Evolutionary conservation across 2,888 invertebrate genomes (phyloP).

Genomic region (Agrochola macilenta): DNA sequence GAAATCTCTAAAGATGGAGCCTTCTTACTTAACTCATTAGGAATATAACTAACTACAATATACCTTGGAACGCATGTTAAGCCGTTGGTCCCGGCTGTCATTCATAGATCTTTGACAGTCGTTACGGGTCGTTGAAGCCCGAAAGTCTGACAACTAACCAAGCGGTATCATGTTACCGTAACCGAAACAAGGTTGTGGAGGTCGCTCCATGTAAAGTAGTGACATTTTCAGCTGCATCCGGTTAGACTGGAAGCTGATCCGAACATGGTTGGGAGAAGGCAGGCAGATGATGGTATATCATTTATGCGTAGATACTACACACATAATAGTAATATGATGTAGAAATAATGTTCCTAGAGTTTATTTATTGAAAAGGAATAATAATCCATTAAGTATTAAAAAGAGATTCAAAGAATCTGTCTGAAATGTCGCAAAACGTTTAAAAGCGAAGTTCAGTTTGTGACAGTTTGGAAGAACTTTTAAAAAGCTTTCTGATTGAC

Average conservation of each 20-base stretch:
- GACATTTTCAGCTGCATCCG: background rate
- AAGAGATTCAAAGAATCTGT: background rate
- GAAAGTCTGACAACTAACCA: background rate
- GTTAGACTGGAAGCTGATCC: background rate
- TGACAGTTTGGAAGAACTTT: conserved; percentile 35
- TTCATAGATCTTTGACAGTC: background rate
- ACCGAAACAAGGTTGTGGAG: background rate
- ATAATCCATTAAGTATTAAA: background rate
- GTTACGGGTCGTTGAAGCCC: background rate
- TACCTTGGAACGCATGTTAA: background rate
- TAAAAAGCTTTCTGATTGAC: conserved; percentile 27
- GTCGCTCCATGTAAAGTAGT: background rate
- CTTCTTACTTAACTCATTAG: background rate
- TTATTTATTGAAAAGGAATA: background rate
- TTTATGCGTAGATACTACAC: background rate
- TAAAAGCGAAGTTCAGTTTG: conserved; percentile 14
- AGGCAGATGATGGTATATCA: background rate
- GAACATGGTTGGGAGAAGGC: no score
- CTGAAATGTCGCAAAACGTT: conserved; percentile 17
- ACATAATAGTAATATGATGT: background rate
- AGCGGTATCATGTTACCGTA: background rate
- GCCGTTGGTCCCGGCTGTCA: background rate
- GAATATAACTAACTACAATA: background rate
- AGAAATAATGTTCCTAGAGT: no score
- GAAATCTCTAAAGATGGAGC: background rate